A percentile compares a stretch with the other conserved stretches of the same genome.
Evolutionary conservation across 2,113 vertebrate species (phyloP).

Genomic region (Caretta caretta): DNA sequence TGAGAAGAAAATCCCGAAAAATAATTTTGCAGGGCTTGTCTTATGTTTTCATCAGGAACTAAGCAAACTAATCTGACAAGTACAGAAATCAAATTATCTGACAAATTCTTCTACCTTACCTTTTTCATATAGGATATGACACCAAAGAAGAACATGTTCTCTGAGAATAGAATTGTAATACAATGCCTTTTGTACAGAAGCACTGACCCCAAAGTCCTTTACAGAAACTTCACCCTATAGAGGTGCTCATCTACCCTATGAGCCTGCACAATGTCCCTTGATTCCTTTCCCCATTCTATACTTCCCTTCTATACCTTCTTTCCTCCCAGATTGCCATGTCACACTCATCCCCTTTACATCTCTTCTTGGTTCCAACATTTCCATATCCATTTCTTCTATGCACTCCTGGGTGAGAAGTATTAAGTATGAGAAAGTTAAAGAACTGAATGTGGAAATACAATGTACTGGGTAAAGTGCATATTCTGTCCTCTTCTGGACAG

Average conservation of each 20-base stretch:
- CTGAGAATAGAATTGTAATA: constrained; percentile 29
- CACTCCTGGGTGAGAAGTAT: background rate
- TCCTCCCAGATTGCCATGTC: background rate
- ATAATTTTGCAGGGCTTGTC: constrained; percentile 74
- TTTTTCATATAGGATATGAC: constrained; percentile 69
- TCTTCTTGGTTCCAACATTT: background rate
- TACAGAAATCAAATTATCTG: constrained; percentile 72
- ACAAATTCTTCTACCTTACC: constrained; percentile 68
- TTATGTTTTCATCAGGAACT: constrained; percentile 72
- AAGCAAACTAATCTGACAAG: constrained; percentile 77
- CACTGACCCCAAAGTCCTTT: background rate
- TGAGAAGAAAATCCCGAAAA: constrained; percentile 72
- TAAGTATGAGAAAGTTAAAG: background rate
- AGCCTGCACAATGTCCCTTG: accelerated
- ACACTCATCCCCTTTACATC: background rate
- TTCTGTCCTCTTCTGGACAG: background rate
- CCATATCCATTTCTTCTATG: background rate
- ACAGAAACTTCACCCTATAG: background rate
- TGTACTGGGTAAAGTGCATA: background rate
- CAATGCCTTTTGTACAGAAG: background rate
- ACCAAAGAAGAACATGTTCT: constrained; percentile 65
- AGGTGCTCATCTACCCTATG: background rate
- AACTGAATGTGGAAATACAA: background rate
- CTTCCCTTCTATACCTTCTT: background rate
- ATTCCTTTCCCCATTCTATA: background rate